Percentiles rank a stretch among this genome's conserved stretches.
Conservation (phyloP, 2,797 vertebrate species). For the Pangasius sanitwongsei region DNA sequence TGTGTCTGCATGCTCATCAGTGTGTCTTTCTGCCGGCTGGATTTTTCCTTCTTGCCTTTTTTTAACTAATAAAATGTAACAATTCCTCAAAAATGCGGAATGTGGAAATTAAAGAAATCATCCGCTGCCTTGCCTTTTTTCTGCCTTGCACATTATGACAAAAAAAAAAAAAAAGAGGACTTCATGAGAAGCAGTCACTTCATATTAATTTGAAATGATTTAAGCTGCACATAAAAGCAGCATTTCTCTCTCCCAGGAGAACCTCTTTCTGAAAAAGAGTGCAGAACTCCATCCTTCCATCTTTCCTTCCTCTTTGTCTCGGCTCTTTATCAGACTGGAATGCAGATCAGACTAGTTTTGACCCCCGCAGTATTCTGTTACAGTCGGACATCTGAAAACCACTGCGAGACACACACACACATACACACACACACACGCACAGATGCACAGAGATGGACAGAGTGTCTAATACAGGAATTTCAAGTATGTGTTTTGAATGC, state of each 20-base stretch:
- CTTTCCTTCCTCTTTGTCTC: background rate
- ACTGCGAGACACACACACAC: background rate
- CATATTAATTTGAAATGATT: slow-evolving; percentile 64
- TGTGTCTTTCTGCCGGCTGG: background rate
- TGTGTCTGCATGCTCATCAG: background rate
- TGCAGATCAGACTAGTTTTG: slow-evolving; percentile 25
- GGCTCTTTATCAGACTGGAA: slow-evolving; percentile 18
- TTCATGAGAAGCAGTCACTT: slow-evolving; percentile 56
- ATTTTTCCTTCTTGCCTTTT: background rate
- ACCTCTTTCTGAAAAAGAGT: background rate
- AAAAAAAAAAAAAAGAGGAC: slow-evolving; percentile 44
- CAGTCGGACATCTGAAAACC: slow-evolving; percentile 15
- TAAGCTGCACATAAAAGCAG: slow-evolving; percentile 60
- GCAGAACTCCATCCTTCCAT: slow-evolving; percentile 2
- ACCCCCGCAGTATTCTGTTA: slow-evolving; percentile 16
- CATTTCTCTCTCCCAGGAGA: background rate
- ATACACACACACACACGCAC: background rate
- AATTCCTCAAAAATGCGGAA: background rate
- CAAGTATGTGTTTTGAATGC: background rate
- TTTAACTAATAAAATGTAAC: background rate
- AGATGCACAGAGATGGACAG: background rate
- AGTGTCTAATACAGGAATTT: background rate
- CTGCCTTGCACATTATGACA: slow-evolving; percentile 50
- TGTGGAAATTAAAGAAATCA: slow-evolving; percentile 33
- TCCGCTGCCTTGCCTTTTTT: slow-evolving; percentile 39